These are phyloP conservation scores for Tyria jacobaeae DNA, from an alignment of 2,888 invertebrate genomes.

Conservation along the genomic window DNA sequence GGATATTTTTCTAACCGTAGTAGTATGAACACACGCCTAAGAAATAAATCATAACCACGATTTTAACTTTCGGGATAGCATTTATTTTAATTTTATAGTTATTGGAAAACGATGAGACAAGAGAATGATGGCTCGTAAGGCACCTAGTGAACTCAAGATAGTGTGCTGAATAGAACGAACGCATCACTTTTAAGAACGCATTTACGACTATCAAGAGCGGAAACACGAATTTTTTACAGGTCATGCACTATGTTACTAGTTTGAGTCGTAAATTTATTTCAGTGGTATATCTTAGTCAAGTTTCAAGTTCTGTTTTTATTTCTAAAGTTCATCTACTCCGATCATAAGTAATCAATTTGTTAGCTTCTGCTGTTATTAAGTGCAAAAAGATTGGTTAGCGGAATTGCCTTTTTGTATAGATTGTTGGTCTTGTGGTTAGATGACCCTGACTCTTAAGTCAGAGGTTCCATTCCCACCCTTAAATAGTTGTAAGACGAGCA, in stretches of 20 bases:
- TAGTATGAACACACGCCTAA: too few species aligned
- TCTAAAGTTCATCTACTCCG: neutral
- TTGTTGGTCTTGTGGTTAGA: too few species aligned
- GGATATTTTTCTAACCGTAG: too few species aligned
- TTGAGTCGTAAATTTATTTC: slow-evolving; percentile 5
- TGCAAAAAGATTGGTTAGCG: too few species aligned
- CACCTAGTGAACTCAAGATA: slow-evolving; percentile 39
- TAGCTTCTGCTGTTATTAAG: too few species aligned
- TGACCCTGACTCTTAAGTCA: too few species aligned
- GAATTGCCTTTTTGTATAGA: too few species aligned
- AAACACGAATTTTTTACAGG: slow-evolving; percentile 34
- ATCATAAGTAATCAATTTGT: neutral
- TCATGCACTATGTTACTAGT: slow-evolving; percentile 23
- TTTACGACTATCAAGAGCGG: slow-evolving; percentile 35
- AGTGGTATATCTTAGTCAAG: neutral
- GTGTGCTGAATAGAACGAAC: slow-evolving; percentile 32
- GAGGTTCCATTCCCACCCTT: too few species aligned
- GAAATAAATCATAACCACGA: slow-evolving; percentile 53
- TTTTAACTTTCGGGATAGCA: slow-evolving; percentile 47
- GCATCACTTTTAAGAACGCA: slow-evolving; percentile 25
- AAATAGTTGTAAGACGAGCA: too few species aligned
- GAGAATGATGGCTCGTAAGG: slow-evolving; percentile 31
- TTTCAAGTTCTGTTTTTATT: neutral
- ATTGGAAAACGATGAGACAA: slow-evolving; percentile 49
- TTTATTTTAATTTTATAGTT: slow-evolving; percentile 56